Evolutionary conservation across 2,113 vertebrate genomes (phyloP), one percentile per base, ranked within the genome.

Genomic region (Lipophrys pholis): DNA sequence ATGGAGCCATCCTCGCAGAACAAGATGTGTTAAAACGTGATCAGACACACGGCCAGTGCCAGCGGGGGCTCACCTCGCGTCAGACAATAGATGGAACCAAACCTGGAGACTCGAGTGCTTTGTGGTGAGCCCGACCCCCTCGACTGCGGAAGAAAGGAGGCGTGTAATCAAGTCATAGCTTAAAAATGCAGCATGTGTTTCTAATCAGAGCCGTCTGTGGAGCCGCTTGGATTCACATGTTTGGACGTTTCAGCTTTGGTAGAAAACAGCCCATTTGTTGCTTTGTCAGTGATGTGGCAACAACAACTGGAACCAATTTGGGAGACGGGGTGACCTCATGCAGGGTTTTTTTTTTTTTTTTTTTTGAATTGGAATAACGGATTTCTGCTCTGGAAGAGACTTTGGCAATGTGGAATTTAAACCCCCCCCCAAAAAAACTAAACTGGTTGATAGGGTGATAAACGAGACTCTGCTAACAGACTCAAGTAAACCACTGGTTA

Each of bases 171-270:
- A 91, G 90, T 93, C 92, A 92, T 78, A 73, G 90, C 89, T 84
- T 30, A 93, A 89, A 93, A 93, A 94, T 93, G 92, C 83, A 86
- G 78, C 93, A 93, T 91, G 91, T 93, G 93, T 89, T 93, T 89
- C 87, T 77, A 88, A 93, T 93, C 87, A 86, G 36, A 48, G 46
- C 76, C 75, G 58, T 87, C 76, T 89, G 89, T 76, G 84, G 87
- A 91, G 85, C 84, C 81, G 83, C 80, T 77, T 78, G 70, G 69
- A 81, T 90, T 93, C 89, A 81, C 84, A 87, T 89, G 89, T 89
- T 93, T 89, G 86, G 89, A 84, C 42, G 45, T 74, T 87, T 82
- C 41, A 63, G 87, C 78, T 84, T 84, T 79, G 82, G 67, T 79
- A 85, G 78, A 91, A 90, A 92, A 89, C 69, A 86, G 80, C 16